Base-by-base conservation (phyloP, 1,140 invertebrate genomes). In the Delia radicum region DNA sequence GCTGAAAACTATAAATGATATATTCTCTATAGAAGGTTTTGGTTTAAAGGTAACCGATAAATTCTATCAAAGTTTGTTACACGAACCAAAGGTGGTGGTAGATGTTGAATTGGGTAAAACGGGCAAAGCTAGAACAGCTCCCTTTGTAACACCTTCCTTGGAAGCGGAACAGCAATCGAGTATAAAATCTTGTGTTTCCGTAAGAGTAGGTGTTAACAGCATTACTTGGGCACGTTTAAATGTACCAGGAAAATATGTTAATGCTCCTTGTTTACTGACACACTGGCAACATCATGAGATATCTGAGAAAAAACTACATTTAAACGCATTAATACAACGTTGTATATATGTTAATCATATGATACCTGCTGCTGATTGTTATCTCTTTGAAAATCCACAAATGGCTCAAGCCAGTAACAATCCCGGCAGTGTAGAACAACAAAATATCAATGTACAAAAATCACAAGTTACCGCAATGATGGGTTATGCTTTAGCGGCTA, bases 371-470 rank as follows among this genome's bases (percentile, higher is more conserved):
- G 82, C 85, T 1, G 85, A 86, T 62, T 82, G 82, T 61, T 86
- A 86, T 78, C 72, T 85, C 21, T 29, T 86, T 6, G 85, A 86
- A 76, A 80, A 79, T 73, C 84, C 83, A 6, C 84, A 85, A 76
- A 80, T 79, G 79, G 84, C 84, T 0, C 83, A 84, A 31, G 74
- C 78, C 13, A 82, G 73, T 26, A 83, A 76, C 24, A 81, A 83
- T 74, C 83, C 83, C 0, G 85, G 84, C 21, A 83, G 77, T 63
- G 79, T 80, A n/a, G 80, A 84, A 33, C 84, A 86, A 33, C 81
- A 85, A 31, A 86, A 86, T 76, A 80, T 86, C 0, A 86, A 82
- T 65, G 80, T 86, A 12, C 84, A 86, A 73, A 86, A 83, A 28
- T 74, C 81, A 0, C 85, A 86, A 75, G 62, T 86, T 5, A 78